phyloP scores from a whole-genome alignment of 2,113 vertebrate species.

The Platichthys stellatus region DNA sequence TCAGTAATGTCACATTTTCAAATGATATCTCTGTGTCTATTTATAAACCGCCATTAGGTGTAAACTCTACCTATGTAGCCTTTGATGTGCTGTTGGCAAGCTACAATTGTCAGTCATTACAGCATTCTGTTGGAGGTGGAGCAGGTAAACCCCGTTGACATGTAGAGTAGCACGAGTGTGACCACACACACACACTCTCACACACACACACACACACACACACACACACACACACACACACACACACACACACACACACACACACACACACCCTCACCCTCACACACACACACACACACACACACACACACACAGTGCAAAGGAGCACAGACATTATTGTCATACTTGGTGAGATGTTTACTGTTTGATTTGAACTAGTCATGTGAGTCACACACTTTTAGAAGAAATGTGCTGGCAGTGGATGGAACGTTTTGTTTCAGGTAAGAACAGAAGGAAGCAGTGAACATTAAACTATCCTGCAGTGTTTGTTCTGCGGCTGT shows the following conservation, averaged over 20 bases:
- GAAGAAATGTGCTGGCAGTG: not conserved
- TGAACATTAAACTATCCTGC: not conserved
- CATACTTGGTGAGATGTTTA: not conserved
- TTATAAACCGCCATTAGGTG: slow-evolving; percentile 7
- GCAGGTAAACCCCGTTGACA: slow-evolving; percentile 11
- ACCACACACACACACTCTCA: not conserved
- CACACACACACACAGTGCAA: no score
- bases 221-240: no score
- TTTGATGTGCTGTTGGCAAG: slow-evolving; percentile 5
- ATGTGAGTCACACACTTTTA: not conserved
- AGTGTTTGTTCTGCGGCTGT: slow-evolving; percentile 25
- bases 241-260: no score
- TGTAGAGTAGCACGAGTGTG: not conserved
- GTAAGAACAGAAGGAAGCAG: not conserved
- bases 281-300: not conserved
- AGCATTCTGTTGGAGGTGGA: slow-evolving; percentile 11
- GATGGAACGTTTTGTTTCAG: slow-evolving; percentile 39
- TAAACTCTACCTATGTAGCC: not conserved
- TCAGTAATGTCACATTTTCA: slow-evolving; percentile 5
- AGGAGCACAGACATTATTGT: not conserved
- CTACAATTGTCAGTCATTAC: slow-evolving; percentile 2
- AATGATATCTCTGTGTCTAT: slow-evolving; percentile 1
- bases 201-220: not conserved
- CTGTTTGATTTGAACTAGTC: not conserved
- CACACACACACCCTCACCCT: not conserved